phyloP scores from a whole-genome alignment of 2,113 vertebrate species.

The Pollimyrus isidori region DNA sequence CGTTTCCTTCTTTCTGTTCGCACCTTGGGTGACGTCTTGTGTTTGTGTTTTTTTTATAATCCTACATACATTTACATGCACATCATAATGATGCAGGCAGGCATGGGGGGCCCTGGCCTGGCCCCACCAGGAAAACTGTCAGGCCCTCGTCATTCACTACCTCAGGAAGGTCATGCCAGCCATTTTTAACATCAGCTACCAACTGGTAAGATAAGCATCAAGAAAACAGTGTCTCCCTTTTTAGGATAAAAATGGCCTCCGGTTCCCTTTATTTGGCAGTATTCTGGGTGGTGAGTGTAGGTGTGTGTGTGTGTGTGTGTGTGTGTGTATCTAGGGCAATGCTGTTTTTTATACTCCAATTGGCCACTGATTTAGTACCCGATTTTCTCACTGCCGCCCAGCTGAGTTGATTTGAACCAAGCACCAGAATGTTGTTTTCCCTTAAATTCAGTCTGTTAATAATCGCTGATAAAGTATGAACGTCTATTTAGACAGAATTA shows the following conservation, averaged over 20 bases:
- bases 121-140: not conserved
- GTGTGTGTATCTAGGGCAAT: not conserved
- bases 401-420: not conserved
- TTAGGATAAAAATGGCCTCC: not conserved
- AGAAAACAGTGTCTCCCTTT: not conserved
- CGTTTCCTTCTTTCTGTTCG: not conserved
- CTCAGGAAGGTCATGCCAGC: not conserved
- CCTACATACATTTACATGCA: not conserved
- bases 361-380: not conserved
- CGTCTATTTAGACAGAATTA: not conserved
- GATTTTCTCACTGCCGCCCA: not conserved
- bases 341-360: not conserved
- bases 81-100: not conserved
- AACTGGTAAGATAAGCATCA: not conserved
- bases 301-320: not conserved
- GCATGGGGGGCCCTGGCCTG: not conserved
- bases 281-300: not conserved
- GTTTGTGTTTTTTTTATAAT: not conserved
- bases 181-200: not conserved
- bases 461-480: not conserved
- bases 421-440: not conserved
- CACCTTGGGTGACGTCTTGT: not conserved
- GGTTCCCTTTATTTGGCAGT: not conserved
- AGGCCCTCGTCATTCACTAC: not conserved
- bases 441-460: not conserved